A percentile compares a stretch with the other conserved stretches of the same genome.
phyloP scores from a whole-genome alignment of 2,113 vertebrate genomes.

The Micronycteris hirsuta region DNA sequence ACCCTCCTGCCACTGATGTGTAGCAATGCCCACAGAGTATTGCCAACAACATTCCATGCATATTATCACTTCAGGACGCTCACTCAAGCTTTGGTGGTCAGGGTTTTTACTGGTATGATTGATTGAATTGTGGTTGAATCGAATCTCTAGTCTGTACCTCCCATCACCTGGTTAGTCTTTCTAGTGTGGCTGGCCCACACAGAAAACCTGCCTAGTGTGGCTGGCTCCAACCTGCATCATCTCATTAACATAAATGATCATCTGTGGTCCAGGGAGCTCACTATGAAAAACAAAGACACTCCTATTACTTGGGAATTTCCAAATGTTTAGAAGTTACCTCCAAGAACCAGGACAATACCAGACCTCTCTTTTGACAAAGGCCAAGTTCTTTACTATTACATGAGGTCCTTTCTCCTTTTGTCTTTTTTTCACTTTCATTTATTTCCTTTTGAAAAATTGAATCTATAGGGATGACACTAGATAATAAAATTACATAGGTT shows the following conservation, averaged over 20 bases:
- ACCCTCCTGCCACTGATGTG: not conserved
- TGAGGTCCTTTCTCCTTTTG: not conserved
- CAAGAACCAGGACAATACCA: not conserved
- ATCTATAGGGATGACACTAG: not conserved
- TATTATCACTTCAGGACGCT: not conserved
- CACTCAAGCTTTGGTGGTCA: not conserved
- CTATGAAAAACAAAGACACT: not conserved
- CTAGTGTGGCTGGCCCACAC: not conserved
- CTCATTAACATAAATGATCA: not conserved
- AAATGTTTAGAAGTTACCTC: not conserved
- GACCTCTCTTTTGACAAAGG: not conserved
- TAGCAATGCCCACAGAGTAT: not conserved
- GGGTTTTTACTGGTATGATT: not conserved
- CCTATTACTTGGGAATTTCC: not conserved
- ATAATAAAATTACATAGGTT: too few relatives aligned
- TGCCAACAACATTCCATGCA: not conserved
- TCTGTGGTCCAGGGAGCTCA: not conserved
- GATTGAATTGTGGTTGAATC: not conserved
- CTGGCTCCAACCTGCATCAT: not conserved
- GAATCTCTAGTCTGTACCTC: not conserved
- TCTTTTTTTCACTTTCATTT: not conserved
- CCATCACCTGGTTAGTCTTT: not conserved
- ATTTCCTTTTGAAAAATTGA: not conserved
- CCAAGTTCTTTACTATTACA: not conserved
- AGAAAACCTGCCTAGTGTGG: not conserved